Conservation (phyloP, 2,797 vertebrate species). For the Leuciscus waleckii region DNA sequence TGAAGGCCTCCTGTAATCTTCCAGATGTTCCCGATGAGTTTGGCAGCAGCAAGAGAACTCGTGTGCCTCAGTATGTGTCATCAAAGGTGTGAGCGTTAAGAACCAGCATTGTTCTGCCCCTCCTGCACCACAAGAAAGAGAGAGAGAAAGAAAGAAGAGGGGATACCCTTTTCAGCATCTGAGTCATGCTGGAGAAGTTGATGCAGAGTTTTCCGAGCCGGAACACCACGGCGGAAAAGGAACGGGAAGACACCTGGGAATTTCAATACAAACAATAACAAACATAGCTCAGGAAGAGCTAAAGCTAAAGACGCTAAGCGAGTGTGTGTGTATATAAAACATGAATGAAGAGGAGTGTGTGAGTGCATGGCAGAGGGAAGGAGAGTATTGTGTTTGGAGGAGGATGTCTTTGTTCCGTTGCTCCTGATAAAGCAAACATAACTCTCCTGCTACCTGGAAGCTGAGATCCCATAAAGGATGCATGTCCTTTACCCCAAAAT, state of each 20-base stretch:
- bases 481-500: constrained; percentile 10
- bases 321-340: constrained; percentile 30
- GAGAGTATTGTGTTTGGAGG: constrained; percentile 17
- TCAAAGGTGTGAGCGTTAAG: background rate
- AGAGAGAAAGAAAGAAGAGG: background rate
- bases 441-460: constrained; percentile 5
- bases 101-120: constrained; percentile 27
- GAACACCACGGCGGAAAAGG: constrained; percentile 53
- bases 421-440: constrained; percentile 28
- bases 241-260: constrained; percentile 66
- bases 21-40: constrained; percentile 16
- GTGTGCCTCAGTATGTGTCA: background rate
- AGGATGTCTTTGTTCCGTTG: constrained; percentile 41
- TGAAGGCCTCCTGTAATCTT: background rate
- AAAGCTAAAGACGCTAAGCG: constrained; percentile 25
- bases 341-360: constrained; percentile 27
- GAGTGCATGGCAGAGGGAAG: constrained; percentile 8
- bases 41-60: background rate
- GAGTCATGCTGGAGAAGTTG: constrained; percentile 50
- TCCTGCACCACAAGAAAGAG: constrained; percentile 19
- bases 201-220: constrained; percentile 49
- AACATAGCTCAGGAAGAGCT: constrained; percentile 55
- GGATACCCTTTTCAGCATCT: constrained; percentile 43
- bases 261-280: constrained; percentile 58
- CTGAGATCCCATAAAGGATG: constrained; percentile 7